Evolutionary conservation across 1,140 invertebrate species (phyloP), one percentile per base, ranked within the genome.

Genomic region (Hypothenemus hampei): DNA sequence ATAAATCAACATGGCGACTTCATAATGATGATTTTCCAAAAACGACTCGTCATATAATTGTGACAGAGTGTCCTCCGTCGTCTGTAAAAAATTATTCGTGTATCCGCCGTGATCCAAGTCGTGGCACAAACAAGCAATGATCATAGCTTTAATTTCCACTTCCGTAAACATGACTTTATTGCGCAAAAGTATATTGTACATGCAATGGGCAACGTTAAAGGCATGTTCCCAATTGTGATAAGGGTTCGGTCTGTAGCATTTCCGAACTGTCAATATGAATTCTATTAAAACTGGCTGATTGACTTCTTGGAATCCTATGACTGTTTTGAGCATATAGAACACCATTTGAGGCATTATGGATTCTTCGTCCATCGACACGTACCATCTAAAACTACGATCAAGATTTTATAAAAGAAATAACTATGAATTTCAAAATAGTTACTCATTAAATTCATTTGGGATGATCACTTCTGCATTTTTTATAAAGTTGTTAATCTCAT

Each of bases 211-310:
- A 37, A 79, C 78, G 37, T 70, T 75, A 60, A 81, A 80, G 3
- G 76, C 78, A 57, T 81, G 79, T 22, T 78, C 74, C 3, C 77
- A 77, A 63, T 80, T 80, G 59, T 81, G 79, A 58, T 80, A 81
- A 0, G 77, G 75, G 54, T 77, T 78, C 35, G 64, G 59, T 59
- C 67, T 44, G 61, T 81, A 81, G 22, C 72, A 72, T 40, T 72
- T 69, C 19, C 75, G 66, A 1, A 77, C 68, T 5, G 76, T 73
- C 3, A 80, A 57, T 3, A 75, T 65, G 59, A 79, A 80, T 45
- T 67, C 53, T 16, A 63, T 62, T 22, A 69, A 21, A 39, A 72
- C 66, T 0, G 65, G 65, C 4, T 64, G 36, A 20, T 76, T 66
- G 23, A 76, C 69, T 39, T 68, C 63, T 3, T 60, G 54, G 6